phyloP scores from a whole-genome alignment of 2,113 vertebrate species.

The Tinamus guttatus region DNA sequence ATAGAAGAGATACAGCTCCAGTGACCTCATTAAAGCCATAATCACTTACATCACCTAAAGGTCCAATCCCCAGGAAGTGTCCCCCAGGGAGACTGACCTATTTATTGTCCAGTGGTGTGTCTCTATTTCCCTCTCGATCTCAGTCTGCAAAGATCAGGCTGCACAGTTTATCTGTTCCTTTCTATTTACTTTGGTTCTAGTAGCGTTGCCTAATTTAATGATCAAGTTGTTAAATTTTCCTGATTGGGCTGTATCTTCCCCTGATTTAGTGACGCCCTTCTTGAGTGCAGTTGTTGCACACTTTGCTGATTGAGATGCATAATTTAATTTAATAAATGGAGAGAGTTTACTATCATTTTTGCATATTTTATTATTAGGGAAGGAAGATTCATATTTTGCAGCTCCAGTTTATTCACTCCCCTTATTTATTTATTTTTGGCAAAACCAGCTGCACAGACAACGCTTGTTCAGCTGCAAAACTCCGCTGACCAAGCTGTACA shows the following conservation, averaged over 20 bases:
- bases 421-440: constrained; percentile 63
- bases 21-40: constrained; percentile 10
- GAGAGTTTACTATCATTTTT: constrained; percentile 74
- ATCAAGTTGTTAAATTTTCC: constrained; percentile 49
- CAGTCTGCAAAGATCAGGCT: background rate
- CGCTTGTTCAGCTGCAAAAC: constrained; percentile 64
- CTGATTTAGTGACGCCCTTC: constrained; percentile 42
- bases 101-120: background rate
- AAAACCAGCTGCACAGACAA: constrained; percentile 35
- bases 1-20: background rate
- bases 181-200: constrained; percentile 49
- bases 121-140: background rate
- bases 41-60: background rate
- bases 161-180: background rate
- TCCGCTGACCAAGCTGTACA: constrained; percentile 68
- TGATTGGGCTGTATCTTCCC: constrained; percentile 37
- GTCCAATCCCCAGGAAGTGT: background rate
- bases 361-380: constrained; percentile 73
- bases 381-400: constrained; percentile 72
- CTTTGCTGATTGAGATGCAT: constrained; percentile 70
- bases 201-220: constrained; percentile 36
- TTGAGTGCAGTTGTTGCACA: constrained; percentile 41
- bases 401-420: constrained; percentile 11
- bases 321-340: constrained; percentile 79
- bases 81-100: background rate